Evolutionary conservation across 2,113 vertebrate species (phyloP), one percentile per base, ranked within the genome.

Genomic region (Pyrgilauda ruficollis): DNA sequence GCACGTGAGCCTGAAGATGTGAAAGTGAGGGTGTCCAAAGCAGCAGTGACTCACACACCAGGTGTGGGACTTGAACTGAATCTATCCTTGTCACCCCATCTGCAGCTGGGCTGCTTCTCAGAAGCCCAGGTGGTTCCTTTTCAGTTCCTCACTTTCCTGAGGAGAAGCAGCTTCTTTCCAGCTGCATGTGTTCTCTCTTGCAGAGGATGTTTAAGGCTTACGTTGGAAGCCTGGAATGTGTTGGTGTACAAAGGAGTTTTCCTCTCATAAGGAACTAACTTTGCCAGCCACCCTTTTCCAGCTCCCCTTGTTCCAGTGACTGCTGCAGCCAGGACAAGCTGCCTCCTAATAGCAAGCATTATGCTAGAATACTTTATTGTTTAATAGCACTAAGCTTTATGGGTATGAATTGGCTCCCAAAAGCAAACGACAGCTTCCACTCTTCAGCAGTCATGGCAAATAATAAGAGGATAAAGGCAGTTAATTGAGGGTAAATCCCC

Each of bases 1-100:
- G 52, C 28, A 8, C 0, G 0, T 41, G 47, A 64, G 59, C 30
- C 61, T 58, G 49, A 63, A 76, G 93, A 53, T n/a, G 58, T 84
- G 95, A 62, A 64, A 90, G 69, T 2, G 55, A 74, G 46, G 33
- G 35, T 5, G 30, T 6, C 50, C 0, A 12, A 62, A 74, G 84
- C 76, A 80, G 80, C 8, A 1, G 50, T 39, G 76, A 28, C 31
- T 87, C 24, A 21, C 2, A 1, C 6, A 8, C 14, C 3, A 0
- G 46, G 37, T 33, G 59, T 0, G 0, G 52, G 30, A 3, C 55
- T 67, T 9, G 47, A 58, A 7, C 11, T 66, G 68, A 46, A 9
- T 12, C 73, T 0, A 0, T 53, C 23, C 30, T 21, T 0, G 0
- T 15, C 49, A 20, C 4, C 21, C 16, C 16, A 37, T 23, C 20